Conservation (phyloP, 2,113 vertebrate species). For the Chunga burmeisteri region DNA sequence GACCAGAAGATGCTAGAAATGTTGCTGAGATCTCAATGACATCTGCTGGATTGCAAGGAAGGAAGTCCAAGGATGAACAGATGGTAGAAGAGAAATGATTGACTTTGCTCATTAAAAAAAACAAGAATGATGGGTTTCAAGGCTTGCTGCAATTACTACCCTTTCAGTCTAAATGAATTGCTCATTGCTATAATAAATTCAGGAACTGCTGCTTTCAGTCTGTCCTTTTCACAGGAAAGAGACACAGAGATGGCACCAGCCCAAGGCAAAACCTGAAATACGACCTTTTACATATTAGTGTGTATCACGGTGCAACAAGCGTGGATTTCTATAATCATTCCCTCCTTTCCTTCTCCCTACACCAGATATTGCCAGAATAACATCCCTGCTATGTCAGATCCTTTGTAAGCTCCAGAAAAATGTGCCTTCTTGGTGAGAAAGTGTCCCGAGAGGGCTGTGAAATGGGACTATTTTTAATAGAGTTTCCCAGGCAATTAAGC, state of each 20-base stretch:
- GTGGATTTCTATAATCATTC: neutral
- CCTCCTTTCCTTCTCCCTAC: neutral
- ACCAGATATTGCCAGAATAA: neutral
- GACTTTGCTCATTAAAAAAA: neutral
- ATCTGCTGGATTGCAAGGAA: neutral
- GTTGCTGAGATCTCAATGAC: neutral
- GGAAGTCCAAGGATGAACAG: neutral
- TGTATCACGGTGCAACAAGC: neutral
- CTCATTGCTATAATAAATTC: neutral
- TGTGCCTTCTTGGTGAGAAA: neutral
- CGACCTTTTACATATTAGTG: neutral
- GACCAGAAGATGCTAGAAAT: neutral
- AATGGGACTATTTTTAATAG: neutral
- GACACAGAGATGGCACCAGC: neutral
- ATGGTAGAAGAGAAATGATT: neutral
- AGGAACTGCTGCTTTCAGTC: neutral
- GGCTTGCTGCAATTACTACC: neutral
- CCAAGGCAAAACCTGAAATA: neutral
- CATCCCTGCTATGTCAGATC: neutral
- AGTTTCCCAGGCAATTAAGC: neutral
- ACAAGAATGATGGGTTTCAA: neutral
- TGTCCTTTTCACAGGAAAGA: neutral
- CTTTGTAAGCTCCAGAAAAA: neutral
- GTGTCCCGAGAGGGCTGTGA: neutral
- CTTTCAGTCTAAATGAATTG: neutral